Conservation (phyloP, 2,888 invertebrate species). For the Dorcus parallelipipedus region DNA sequence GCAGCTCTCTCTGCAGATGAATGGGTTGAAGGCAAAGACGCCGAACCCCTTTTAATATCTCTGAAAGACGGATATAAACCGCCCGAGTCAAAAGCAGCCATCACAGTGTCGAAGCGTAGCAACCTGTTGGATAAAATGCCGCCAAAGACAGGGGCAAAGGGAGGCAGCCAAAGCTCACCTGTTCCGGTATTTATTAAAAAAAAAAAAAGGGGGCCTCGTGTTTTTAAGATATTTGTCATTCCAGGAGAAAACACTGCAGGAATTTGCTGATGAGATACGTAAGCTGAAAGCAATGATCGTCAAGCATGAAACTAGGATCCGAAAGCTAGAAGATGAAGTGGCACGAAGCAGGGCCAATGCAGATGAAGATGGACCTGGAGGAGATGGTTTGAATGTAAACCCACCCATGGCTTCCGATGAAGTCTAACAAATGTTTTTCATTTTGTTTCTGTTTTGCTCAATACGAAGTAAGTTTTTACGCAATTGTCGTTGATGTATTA, state of each 20-base stretch:
- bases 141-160: slow-evolving; percentile 48
- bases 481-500: not conserved
- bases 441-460: not conserved
- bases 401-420: slow-evolving; percentile 57
- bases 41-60: slow-evolving; percentile 88
- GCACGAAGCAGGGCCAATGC: slow-evolving; percentile 39
- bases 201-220: not conserved
- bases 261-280: slow-evolving; percentile 84
- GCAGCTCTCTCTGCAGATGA: slow-evolving; percentile 88
- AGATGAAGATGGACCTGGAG: slow-evolving; percentile 47
- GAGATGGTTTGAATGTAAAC: slow-evolving; percentile 44
- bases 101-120: slow-evolving; percentile 71
- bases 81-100: slow-evolving; percentile 64
- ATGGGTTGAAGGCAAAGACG: slow-evolving; percentile 86
- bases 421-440: slow-evolving; percentile 45
- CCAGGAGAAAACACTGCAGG: slow-evolving; percentile 73
- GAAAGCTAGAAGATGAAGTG: slow-evolving; percentile 69
- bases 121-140: slow-evolving; percentile 75
- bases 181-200: slow-evolving; percentile 42
- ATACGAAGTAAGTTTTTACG: not conserved
- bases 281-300: slow-evolving; percentile 92
- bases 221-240: slow-evolving; percentile 14
- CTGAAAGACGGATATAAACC: slow-evolving; percentile 76
- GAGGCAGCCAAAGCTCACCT: slow-evolving; percentile 24
- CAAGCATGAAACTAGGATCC: slow-evolving; percentile 86